Percentiles rank a stretch among this genome's conserved stretches.
phyloP scores from a whole-genome alignment of 2,113 vertebrate species.

The Xyliphius kryptos region DNA sequence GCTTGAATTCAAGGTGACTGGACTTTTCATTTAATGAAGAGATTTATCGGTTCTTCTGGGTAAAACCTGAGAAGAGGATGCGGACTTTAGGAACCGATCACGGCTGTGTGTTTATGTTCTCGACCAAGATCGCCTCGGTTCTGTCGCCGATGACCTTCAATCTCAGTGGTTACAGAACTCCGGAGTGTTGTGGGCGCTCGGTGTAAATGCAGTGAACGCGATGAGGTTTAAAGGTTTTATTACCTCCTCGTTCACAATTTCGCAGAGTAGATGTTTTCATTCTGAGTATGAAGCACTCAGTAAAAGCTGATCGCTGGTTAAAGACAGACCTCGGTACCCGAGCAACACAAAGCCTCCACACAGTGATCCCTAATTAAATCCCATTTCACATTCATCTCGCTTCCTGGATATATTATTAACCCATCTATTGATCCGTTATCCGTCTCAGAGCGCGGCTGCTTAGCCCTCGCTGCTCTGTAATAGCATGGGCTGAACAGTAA shows the following conservation, averaged over 20 bases:
- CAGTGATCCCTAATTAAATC: conserved; percentile 47
- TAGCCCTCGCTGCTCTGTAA: conserved; percentile 30
- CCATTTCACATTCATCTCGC: conserved; percentile 40
- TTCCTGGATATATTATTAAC: conserved; percentile 43
- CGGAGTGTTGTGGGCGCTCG: too few relatives aligned
- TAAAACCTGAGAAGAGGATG: background rate
- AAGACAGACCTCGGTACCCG: conserved; percentile 8
- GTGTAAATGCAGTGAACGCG: too few relatives aligned
- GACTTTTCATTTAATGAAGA: background rate
- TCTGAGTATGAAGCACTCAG: background rate
- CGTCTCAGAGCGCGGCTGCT: conserved; percentile 18
- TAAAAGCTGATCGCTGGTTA: background rate
- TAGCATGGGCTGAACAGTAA: conserved; percentile 37
- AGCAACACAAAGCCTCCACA: conserved; percentile 29
- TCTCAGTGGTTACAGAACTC: too few relatives aligned
- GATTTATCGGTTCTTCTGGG: background rate
- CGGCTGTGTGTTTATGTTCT: too few relatives aligned
- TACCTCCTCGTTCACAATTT: too few relatives aligned
- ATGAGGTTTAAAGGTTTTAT: too few relatives aligned
- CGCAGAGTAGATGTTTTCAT: too few relatives aligned
- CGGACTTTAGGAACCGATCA: background rate
- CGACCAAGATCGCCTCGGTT: too few relatives aligned
- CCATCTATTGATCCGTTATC: conserved; percentile 46
- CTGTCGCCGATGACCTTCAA: too few relatives aligned
- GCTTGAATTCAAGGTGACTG: background rate